Base-by-base conservation (phyloP, 2,113 vertebrate genomes). In the Meles meles region DNA sequence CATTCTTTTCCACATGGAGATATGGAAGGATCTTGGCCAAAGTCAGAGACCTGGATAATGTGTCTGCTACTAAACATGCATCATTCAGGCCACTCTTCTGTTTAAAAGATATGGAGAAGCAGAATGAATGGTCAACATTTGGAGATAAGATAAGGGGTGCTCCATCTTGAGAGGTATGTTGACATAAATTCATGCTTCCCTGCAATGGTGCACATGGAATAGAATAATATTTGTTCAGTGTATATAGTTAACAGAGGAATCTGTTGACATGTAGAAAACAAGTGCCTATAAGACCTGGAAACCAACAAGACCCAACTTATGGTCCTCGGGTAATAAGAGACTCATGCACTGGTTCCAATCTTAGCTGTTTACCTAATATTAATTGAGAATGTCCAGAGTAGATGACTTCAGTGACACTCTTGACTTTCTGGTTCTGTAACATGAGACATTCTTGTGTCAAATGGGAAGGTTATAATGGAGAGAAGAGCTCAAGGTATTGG, bases 311-410 rank as follows among this genome's bases (percentile, higher is more conserved):
- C 8, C 10, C 27, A 82, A 9, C 27, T 18, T 6, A 15, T 13
- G 4, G 10, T 0, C 34, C 7, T 59, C 57, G 44, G 5, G 27
- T 1, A 90, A 63, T 31, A 84, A 94, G 59, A 90, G 44, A 55
- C 8, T 49, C 23, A 52, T 2, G 2, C 3, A 1, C 18, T 21
- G 6, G 9, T 76, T 81, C 59, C 31, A 0, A 0, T 71, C 9
- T 12, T 67, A 34, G 1, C 42, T 3, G 0, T 76, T 81, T 74
- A 20, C 39, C 57, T 14, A 14, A 14, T 81, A 90, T 65, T 52
- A 42, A 18, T 13, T 77, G 39, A 65, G 12, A 83, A 63, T 15
- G 27, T 63, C 76, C 42, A 37, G 14, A 63, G 74, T 42, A 44
- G 18, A 21, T 80, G 14, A 90, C 10, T 90, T 18, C 12, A 42